Base-by-base conservation (phyloP, 2,797 vertebrate genomes). In the Eleutherodactylus coqui region DNA sequence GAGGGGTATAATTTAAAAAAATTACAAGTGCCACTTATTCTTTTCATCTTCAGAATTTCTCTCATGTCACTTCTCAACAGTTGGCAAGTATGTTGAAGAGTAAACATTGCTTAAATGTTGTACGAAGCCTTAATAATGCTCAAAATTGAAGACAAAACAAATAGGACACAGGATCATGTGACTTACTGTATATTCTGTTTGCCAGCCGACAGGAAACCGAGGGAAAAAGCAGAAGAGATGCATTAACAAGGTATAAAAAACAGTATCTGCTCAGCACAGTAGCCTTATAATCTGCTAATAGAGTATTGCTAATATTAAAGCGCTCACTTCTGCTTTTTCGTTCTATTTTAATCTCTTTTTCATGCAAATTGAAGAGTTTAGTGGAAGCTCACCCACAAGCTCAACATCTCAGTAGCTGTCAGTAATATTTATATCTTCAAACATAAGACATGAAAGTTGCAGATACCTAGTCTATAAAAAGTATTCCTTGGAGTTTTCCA, bases 121-220 rank as follows among this genome's bases (percentile, higher is more conserved):
- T 14, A 27, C 16, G 4, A 72, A n/a, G 7, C 69, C 38, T 38
- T 72, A 36, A 58, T 45, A 29, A 55, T 58, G 27, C 29, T 73
- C n/a, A 73, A 73, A 43, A 29, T 51, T 27, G 29, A 47, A 80
- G 45, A 70, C 21, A 38, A 70, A 47, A 70, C 24, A 85, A 77
- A 85, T 7, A 34, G 24, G n/a, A 81, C 29, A n/a, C 27, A 6
- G 19, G 32, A 58, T 86, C 29, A 67, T 27, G 8, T 51, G 16
- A 86, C 85, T 86, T 82, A 86, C 85, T 45, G 85, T 86, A 64
- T 86, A 86, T 77, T 86, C 85, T 86, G 79, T 69, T 58, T 27
- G 11, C 47, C 58, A 82, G 45, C 19, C 34, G 11, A 8, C 58
- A 82, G n/a, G 58, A 77, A 86, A 45, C 17, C 45, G 2, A 27